Evolutionary conservation across 37 sponge, comb jelly and placozoan species (phyloP).

Genomic region (Beroe ovata): DNA sequence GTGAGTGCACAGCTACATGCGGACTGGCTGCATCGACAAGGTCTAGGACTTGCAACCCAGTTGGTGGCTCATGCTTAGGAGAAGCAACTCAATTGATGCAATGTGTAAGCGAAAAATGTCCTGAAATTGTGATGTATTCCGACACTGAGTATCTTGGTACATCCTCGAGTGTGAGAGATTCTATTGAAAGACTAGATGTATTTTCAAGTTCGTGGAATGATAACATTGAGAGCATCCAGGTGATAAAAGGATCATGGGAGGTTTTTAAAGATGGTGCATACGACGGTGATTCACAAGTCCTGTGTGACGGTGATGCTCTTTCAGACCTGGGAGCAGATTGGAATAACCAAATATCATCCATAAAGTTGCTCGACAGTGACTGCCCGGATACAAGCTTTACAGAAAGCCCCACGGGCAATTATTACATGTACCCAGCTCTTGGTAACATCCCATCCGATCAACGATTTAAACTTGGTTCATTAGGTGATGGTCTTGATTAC

Average conservation of each 20-base stretch:
- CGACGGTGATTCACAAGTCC: neutral
- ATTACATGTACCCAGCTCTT: neutral
- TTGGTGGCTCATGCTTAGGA: neutral
- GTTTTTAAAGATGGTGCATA: neutral
- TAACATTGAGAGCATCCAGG: neutral
- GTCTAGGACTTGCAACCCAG: neutral
- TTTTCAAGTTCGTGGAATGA: neutral
- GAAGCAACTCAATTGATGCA: neutral
- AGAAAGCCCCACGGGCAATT: too few species aligned
- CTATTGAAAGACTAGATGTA: neutral
- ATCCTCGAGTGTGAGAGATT: neutral
- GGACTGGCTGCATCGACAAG: neutral
- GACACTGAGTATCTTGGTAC: neutral
- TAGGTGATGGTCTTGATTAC: neutral
- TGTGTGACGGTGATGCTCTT: neutral
- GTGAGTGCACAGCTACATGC: neutral
- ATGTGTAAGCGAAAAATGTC: neutral
- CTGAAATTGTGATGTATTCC: neutral
- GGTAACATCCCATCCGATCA: neutral
- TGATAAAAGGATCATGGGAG: neutral
- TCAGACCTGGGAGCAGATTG: neutral
- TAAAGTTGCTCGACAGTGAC: neutral
- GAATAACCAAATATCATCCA: neutral
- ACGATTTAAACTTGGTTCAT: neutral
- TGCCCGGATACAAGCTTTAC: neutral